Percentiles rank a stretch among this genome's conserved stretches.
phyloP scores from a whole-genome alignment of 1,140 invertebrate genomes.

The Bombus polaris region DNA sequence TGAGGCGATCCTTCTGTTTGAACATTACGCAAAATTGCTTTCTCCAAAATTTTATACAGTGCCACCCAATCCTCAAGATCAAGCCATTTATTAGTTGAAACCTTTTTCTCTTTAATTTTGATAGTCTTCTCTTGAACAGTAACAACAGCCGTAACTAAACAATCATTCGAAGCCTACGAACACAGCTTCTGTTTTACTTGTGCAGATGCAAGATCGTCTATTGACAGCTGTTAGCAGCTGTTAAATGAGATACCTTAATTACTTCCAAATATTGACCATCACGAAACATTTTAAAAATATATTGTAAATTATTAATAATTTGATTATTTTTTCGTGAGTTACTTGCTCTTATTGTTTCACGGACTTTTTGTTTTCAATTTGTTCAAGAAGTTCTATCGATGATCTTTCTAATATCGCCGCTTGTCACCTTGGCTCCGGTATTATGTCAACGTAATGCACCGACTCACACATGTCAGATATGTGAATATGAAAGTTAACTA shows the following conservation, averaged over 20 bases:
- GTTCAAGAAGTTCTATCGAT: neutral
- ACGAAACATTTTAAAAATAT: constrained; percentile 64
- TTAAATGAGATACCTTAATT: constrained; percentile 67
- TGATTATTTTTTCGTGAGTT: neutral
- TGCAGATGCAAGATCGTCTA: constrained; percentile 15
- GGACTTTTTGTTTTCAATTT: neutral
- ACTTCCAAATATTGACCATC: constrained; percentile 73
- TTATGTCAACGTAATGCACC: constrained; percentile 9
- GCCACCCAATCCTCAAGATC: constrained; percentile 70
- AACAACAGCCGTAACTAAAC: constrained; percentile 69
- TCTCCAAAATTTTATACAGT: constrained; percentile 67
- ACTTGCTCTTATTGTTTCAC: neutral
- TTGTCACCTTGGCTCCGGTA: neutral
- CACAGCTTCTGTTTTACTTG: constrained; percentile 27
- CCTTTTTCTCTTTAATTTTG: constrained; percentile 65
- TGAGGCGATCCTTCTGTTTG: constrained; percentile 24
- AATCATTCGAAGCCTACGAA: constrained; percentile 68
- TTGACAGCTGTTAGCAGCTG: constrained; percentile 67
- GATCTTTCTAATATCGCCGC: neutral
- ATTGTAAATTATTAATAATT: neutral
- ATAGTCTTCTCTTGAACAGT: constrained; percentile 72
- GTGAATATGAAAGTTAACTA: constrained; percentile 3
- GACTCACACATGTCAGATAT: neutral
- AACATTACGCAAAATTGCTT: constrained; percentile 66
- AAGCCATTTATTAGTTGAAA: constrained; percentile 74